Evolutionary conservation across 2,113 vertebrate genomes (phyloP).

Genomic region (Pygoscelis antarcticus): DNA sequence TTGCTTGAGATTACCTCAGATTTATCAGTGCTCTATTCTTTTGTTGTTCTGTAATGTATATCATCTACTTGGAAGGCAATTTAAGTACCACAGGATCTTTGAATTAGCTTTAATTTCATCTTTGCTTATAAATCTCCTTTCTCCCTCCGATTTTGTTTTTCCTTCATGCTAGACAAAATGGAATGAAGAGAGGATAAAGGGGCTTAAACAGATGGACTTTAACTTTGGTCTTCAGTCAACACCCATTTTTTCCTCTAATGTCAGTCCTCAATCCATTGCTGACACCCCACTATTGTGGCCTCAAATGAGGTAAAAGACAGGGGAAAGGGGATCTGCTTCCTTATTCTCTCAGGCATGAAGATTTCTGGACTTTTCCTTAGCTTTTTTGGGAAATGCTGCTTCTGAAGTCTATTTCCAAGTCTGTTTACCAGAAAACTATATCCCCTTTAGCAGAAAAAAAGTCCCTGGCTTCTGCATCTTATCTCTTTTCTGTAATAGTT

Average conservation of each 20-base stretch:
- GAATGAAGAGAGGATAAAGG: background rate
- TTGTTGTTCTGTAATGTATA: background rate
- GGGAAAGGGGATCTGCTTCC: background rate
- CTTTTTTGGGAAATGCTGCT: rapidly evolving
- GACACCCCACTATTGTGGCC: background rate
- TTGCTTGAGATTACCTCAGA: background rate
- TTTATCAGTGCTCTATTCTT: background rate
- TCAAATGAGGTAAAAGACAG: background rate
- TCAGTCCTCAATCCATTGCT: background rate
- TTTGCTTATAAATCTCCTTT: background rate
- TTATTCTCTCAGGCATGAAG: background rate
- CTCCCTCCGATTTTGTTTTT: background rate
- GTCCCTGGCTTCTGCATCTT: background rate
- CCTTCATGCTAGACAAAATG: background rate
- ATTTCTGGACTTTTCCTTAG: background rate
- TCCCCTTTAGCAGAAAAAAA: background rate
- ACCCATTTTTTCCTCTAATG: background rate
- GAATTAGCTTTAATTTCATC: background rate
- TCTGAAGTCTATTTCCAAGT: background rate
- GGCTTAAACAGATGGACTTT: background rate
- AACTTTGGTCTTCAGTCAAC: background rate
- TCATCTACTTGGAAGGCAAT: background rate
- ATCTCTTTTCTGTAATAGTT: background rate
- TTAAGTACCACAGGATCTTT: background rate
- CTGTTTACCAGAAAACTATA: background rate